Conservation (phyloP, 2,113 vertebrate species). For the Colistium nudipinnis region DNA sequence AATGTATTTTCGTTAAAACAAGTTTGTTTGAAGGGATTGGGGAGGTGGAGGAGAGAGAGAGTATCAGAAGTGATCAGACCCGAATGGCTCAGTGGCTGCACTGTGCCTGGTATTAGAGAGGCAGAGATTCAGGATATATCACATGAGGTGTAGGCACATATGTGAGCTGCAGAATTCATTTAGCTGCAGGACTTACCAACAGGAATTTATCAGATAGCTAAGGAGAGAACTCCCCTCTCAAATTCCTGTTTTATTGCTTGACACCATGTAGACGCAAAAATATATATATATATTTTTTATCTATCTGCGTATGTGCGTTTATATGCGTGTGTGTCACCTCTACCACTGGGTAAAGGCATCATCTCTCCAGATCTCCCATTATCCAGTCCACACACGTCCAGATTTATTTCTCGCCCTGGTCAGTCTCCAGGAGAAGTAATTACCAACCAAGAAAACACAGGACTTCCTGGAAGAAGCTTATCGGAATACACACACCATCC, state of each 20-base stretch:
- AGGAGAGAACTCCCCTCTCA: slow-evolving; percentile 42
- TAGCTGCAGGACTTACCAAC: slow-evolving; percentile 37
- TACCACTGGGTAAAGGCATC: slow-evolving; percentile 45
- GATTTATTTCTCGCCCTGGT: slow-evolving; percentile 55
- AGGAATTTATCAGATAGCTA: slow-evolving; percentile 31
- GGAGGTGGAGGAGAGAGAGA: slow-evolving; percentile 51
- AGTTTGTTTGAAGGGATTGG: slow-evolving; percentile 78
- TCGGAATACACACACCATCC: slow-evolving; percentile 50
- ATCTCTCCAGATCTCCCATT: slow-evolving; percentile 52
- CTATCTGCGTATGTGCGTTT: slow-evolving; percentile 7
- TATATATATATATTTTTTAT: not conserved
- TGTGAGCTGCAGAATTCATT: slow-evolving; percentile 29
- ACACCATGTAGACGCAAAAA: slow-evolving; percentile 9
- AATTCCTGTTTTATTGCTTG: slow-evolving; percentile 35
- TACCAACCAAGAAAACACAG: slow-evolving; percentile 61
- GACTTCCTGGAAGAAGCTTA: slow-evolving; percentile 70
- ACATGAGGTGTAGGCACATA: slow-evolving; percentile 19
- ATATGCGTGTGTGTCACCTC: slow-evolving; percentile 25
- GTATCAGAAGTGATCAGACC: slow-evolving; percentile 65
- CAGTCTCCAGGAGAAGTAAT: slow-evolving; percentile 69
- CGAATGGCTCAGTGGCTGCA: slow-evolving; percentile 40
- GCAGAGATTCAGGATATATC: slow-evolving; percentile 31
- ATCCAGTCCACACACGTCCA: slow-evolving; percentile 54
- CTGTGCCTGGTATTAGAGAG: slow-evolving; percentile 41
- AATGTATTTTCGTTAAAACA: slow-evolving; percentile 79